Evolutionary conservation across 1,140 invertebrate species (phyloP), one percentile per base, ranked within the genome.

Genomic region (Caenorhabditis briggsae): DNA sequence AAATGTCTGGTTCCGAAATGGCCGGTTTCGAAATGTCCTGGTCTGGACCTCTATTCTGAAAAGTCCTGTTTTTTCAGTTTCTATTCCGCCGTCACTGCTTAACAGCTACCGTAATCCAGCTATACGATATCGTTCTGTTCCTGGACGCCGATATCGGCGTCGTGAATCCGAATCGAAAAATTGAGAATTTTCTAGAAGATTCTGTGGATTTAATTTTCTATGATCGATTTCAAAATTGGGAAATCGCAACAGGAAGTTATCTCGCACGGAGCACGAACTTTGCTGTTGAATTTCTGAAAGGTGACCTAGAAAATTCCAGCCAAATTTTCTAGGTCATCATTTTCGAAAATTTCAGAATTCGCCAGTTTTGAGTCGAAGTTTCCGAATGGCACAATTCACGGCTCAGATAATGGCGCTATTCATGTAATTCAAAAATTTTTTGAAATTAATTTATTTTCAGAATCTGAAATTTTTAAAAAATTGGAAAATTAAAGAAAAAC

Each of bases 131-230:
- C 46, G 23, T 86, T 6, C 20, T 88, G n/a, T 88, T 88, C 53
- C n/a, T 88, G 18, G 88, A 88, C 25, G 88, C 88, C 18, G 88
- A 88, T 41, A 88, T 85, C 11, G 88, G 88, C 2, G 88, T 88
- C 14, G 87, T 88, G 2, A 88, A 88, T 83, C 88, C 88, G 8
- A 88, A 88, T n/a, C 18, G 83, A 14, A 25, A n/a, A 58, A 88
- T 88, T 8, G 88, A 88, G 61, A 78, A 88, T 46, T 88, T 56
- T 48, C 58, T 88, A 12, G 61, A 85, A 46, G 6, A n/a, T 8
- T 20, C 14, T 3, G 41, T 83, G 6, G 25, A 88, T 65, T 14
- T 88, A 8, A 88, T 50, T 55, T 65, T 88, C 11, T 88, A 87
- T 33, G 88, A 88, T 78, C 43, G 88, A 46, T 85, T 88, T 55